These are phyloP conservation scores for Bombus soroeensis DNA, from an alignment of 1,140 invertebrate genomes.

Conservation along the genomic window DNA sequence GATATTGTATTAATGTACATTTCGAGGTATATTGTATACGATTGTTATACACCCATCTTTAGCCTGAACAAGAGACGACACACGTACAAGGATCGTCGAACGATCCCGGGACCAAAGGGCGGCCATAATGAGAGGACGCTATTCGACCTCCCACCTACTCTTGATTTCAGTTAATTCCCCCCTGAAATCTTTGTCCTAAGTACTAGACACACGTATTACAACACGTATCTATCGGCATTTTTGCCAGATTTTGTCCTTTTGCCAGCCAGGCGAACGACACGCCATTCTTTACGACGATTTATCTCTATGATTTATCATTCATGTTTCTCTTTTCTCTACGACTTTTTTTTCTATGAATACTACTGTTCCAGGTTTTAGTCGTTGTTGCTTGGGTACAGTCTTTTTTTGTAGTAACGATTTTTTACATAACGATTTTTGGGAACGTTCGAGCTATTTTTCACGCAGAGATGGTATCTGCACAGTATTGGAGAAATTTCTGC, in stretches of 20 bases:
- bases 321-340: not conserved
- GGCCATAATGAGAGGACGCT: constrained; percentile 50
- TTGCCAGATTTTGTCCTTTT: constrained; percentile 10
- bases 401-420: too few species aligned
- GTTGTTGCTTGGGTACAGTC: too few species aligned
- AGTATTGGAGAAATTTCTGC: too few species aligned
- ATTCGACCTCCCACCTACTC: constrained; percentile 44
- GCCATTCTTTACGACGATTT: not conserved
- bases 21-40: constrained; percentile 45
- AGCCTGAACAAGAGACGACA: constrained; percentile 50
- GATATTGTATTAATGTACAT: constrained; percentile 14
- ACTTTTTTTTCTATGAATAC: too few species aligned
- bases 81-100: constrained; percentile 57
- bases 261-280: constrained; percentile 20
- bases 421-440: too few species aligned
- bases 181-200: constrained; percentile 23
- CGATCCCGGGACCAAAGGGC: constrained; percentile 49
- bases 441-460: too few species aligned
- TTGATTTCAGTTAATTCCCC: constrained; percentile 55
- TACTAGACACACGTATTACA: constrained; percentile 22
- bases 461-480: too few species aligned
- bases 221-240: not conserved
- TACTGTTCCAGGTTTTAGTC: too few species aligned
- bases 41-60: constrained; percentile 50
- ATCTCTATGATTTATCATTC: not conserved